These are phyloP conservation scores for Siphamia tubifer DNA, from an alignment of 2,113 vertebrate genomes.

Conservation along the genomic window DNA sequence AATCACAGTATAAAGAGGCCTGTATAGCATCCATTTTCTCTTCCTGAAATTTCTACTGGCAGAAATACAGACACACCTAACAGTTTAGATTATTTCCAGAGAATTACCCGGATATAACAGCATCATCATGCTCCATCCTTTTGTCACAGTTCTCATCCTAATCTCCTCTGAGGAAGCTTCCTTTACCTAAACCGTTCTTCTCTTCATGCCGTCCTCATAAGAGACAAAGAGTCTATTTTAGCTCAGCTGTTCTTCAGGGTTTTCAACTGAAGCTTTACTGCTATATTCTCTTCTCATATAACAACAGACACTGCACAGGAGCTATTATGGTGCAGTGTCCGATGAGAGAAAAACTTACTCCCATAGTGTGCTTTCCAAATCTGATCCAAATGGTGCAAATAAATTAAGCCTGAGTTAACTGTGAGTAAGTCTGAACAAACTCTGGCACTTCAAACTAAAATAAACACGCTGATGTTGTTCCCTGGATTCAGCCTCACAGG, in stretches of 20 bases:
- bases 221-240: not conserved
- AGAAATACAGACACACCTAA: not conserved
- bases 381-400: no score
- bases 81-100: not conserved
- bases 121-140: not conserved
- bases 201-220: not conserved
- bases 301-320: not conserved
- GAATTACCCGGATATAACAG: not conserved
- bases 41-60: not conserved
- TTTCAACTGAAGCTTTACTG: constrained; percentile 21
- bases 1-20: not conserved
- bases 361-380: no score
- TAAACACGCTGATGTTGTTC: no score
- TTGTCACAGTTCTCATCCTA: not conserved
- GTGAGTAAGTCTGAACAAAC: no score
- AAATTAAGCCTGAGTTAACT: no score
- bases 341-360: no score
- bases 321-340: not conserved
- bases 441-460: no score
- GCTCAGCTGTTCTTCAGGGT: not conserved
- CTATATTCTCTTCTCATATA: not conserved
- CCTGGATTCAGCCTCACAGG: no score
- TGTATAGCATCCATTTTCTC: not conserved
- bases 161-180: not conserved
- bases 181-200: not conserved